Evolutionary conservation across 2,888 invertebrate species (phyloP).

Genomic region (Cancer borealis): DNA sequence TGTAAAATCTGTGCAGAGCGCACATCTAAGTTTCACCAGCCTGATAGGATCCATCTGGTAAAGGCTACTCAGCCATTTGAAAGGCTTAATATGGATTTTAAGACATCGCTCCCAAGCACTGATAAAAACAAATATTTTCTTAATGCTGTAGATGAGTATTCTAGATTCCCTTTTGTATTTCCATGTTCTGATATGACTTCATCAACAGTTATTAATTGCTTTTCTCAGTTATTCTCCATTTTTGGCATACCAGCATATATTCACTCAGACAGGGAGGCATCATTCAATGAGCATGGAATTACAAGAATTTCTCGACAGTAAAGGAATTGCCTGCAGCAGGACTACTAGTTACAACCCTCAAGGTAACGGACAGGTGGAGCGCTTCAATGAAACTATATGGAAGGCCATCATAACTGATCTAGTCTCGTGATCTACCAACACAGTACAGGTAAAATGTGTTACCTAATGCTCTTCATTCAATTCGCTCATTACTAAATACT

Average conservation of each 20-base stretch:
- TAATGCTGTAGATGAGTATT: constrained; percentile 58
- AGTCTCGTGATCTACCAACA: constrained; percentile 41
- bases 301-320: constrained; percentile 27
- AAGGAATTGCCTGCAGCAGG: constrained; percentile 69
- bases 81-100: constrained; percentile 33
- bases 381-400: constrained; percentile 77
- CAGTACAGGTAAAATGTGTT: constrained; percentile 71
- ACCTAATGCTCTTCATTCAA: constrained; percentile 77
- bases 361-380: constrained; percentile 76
- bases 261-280: constrained; percentile 46
- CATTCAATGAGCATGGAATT: constrained; percentile 40
- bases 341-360: constrained; percentile 75
- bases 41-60: constrained; percentile 28
- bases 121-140: constrained; percentile 50
- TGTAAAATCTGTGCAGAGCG: constrained; percentile 53
- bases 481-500: constrained; percentile 74
- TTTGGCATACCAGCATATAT: constrained; percentile 59
- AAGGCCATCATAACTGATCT: constrained; percentile 52
- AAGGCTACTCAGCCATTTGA: constrained; percentile 58
- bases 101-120: constrained; percentile 30
- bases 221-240: constrained; percentile 55
- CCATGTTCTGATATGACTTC: constrained; percentile 53
- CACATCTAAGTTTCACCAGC: constrained; percentile 40
- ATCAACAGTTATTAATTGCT: constrained; percentile 46
- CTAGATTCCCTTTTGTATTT: constrained; percentile 58